Conservation (phyloP, 1,140 invertebrate species). For the Proctacanthus coquilletti region DNA sequence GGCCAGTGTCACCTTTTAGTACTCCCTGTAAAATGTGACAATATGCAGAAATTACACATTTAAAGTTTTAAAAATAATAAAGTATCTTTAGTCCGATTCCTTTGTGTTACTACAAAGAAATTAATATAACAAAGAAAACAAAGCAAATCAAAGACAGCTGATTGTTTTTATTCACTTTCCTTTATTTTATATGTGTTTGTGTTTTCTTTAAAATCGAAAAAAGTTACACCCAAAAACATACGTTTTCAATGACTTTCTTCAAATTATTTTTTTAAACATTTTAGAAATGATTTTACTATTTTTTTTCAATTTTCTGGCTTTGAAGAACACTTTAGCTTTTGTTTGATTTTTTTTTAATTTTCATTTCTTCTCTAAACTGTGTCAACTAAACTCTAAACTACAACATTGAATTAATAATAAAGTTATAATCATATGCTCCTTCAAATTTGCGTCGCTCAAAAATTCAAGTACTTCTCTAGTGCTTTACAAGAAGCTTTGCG, state of each 20-base stretch:
- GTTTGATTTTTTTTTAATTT: conserved; percentile 6
- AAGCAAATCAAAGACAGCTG: conserved; percentile 1
- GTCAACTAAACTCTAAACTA: too few relatives aligned
- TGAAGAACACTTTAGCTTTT: conserved; percentile 4
- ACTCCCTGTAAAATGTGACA: background rate
- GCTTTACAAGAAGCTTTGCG: too few relatives aligned
- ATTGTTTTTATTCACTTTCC: background rate
- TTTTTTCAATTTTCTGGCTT: conserved; percentile 5
- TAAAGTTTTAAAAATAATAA: background rate
- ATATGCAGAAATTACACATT: background rate
- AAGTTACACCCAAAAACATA: conserved; percentile 3
- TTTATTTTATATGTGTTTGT: background rate
- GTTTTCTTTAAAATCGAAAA: conserved; percentile 1
- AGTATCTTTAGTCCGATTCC: too few relatives aligned
- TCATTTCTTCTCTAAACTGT: conserved; percentile 5
- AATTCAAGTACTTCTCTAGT: too few relatives aligned
- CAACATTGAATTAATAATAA: too few relatives aligned
- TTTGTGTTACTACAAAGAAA: too few relatives aligned
- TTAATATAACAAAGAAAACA: conserved; percentile 1
- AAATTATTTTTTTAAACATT: conserved; percentile 9
- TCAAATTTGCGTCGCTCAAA: too few relatives aligned
- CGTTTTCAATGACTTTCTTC: conserved; percentile 5
- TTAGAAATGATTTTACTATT: conserved; percentile 6
- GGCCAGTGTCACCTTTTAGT: background rate
- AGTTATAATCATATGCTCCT: too few relatives aligned